A percentile compares a stretch with the other conserved stretches of the same genome.
Evolutionary conservation across 2,888 invertebrate genomes (phyloP).

Genomic region (Agrotis segetum): DNA sequence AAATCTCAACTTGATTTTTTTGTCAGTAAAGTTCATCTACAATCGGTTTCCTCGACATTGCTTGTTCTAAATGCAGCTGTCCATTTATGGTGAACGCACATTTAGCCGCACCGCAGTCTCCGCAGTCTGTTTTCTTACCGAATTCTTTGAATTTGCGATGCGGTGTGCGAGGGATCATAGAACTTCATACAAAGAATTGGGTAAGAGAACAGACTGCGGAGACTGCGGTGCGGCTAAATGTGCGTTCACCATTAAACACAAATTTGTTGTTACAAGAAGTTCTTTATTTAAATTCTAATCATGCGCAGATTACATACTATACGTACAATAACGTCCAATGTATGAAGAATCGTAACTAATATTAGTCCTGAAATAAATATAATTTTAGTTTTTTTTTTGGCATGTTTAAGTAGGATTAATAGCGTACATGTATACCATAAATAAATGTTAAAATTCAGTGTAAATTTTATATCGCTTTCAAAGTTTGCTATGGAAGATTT

Average conservation of each 20-base stretch:
- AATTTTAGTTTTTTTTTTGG: constrained; percentile 7
- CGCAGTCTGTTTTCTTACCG: too few relatives aligned
- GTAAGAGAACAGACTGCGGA: too few relatives aligned
- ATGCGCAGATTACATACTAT: neutral
- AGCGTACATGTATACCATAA: neutral
- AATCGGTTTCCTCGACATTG: neutral
- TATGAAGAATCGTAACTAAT: constrained; percentile 6
- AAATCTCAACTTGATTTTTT: neutral
- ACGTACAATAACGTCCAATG: neutral
- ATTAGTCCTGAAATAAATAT: neutral
- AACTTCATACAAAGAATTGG: too few relatives aligned
- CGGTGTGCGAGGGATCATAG: too few relatives aligned
- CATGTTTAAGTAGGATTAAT: too few relatives aligned
- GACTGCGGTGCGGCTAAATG: too few relatives aligned
- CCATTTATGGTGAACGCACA: too few relatives aligned
- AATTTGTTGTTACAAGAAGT: neutral
- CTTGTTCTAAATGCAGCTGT: neutral
- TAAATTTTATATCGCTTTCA: constrained; percentile 29
- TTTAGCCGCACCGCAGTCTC: too few relatives aligned
- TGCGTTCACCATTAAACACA: too few relatives aligned
- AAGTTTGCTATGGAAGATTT: neutral
- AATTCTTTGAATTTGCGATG: too few relatives aligned
- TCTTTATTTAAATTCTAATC: neutral
- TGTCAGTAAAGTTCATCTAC: too few relatives aligned
- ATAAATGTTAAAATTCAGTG: constrained; percentile 16